phyloP scores from a whole-genome alignment of 2,888 invertebrate genomes.

The Campoplex capitator region DNA sequence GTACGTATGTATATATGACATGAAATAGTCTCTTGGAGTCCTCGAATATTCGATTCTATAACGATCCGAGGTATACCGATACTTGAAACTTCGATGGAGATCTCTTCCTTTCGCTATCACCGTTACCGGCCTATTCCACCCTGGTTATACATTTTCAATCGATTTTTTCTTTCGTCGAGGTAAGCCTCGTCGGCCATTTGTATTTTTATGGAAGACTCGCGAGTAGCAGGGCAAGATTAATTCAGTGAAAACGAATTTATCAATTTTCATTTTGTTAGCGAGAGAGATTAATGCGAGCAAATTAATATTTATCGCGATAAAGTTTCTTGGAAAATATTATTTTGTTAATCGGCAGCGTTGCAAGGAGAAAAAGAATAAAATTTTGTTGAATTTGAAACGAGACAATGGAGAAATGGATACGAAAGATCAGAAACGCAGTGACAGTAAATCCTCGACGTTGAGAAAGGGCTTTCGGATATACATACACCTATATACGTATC shows the following conservation, averaged over 20 bases:
- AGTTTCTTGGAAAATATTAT: too few relatives aligned
- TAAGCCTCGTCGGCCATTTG: slow-evolving; percentile 22
- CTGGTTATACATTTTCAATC: slow-evolving; percentile 22
- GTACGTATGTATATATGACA: not conserved
- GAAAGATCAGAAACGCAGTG: slow-evolving; percentile 51
- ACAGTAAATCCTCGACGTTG: slow-evolving; percentile 67
- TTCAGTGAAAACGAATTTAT: not conserved
- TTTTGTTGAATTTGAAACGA: slow-evolving; percentile 70
- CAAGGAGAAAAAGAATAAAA: slow-evolving; percentile 18
- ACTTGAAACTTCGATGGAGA: slow-evolving; percentile 44
- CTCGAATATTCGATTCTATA: slow-evolving; percentile 36
- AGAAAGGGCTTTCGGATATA: slow-evolving; percentile 41
- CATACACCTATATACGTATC: slow-evolving; percentile 39
- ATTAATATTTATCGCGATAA: too few relatives aligned
- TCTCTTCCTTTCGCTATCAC: not conserved
- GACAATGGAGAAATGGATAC: not conserved
- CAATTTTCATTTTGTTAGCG: not conserved
- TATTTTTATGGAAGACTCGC: slow-evolving; percentile 70
- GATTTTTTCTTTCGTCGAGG: slow-evolving; percentile 37
- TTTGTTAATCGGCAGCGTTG: not conserved
- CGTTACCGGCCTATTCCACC: not conserved
- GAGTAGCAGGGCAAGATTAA: not conserved
- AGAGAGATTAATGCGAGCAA: not conserved
- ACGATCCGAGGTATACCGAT: slow-evolving; percentile 5
- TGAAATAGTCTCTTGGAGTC: slow-evolving; percentile 17